Evolutionary conservation across 1,140 invertebrate species (phyloP), one percentile per base, ranked within the genome.

Genomic region (Bicyclus anynana): DNA sequence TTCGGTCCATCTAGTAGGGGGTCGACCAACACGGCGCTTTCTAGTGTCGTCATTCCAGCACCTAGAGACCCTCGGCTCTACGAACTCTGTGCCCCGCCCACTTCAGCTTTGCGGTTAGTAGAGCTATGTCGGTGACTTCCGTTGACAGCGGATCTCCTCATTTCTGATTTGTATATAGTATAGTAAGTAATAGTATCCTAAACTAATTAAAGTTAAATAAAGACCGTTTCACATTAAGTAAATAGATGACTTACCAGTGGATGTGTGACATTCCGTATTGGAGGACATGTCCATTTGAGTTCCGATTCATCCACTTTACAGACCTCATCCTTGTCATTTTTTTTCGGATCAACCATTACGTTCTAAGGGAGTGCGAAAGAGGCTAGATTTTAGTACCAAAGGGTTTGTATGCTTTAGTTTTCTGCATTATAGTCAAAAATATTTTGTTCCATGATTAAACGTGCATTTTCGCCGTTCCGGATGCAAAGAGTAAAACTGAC

Each of bases 251-350:
- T 72, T 56, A 84, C 84, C 74, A 87, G 59, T 1, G 84, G 84
- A 50, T 87, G 84, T 5, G 84, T 85, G 20, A 85, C 68, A 35
- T 87, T 85, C 0, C 61, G 68, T 7, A 75, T 26, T 1, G 73
- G 69, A n/a, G 80, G 80, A 47, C 78, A 84, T 2, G 59, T 50
- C 40, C 72, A 70, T 26, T 53, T 69, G 3, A 49, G 60, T 49
- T 62, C 68, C n/a, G 71, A 58, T 55, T 63, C 56, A 29, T 53
- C 50, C 27, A 29, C 69, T 59, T 44, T 69, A 77, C 35, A 76
- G 75, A 62, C 84, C 54, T 70, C 68, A 35, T 67, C 67, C 18
- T 74, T 63, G 58, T 63, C 60, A 57, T 75, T 62, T 47, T 67
- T 55, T 21, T 69, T 67, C 66, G 71, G 61, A 50, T 58, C 69